A percentile compares a stretch with the other conserved stretches of the same genome.
These are phyloP conservation scores for Cryptosula pallasiana DNA, from an alignment of 2,888 invertebrate species.

Conservation along the genomic window DNA sequence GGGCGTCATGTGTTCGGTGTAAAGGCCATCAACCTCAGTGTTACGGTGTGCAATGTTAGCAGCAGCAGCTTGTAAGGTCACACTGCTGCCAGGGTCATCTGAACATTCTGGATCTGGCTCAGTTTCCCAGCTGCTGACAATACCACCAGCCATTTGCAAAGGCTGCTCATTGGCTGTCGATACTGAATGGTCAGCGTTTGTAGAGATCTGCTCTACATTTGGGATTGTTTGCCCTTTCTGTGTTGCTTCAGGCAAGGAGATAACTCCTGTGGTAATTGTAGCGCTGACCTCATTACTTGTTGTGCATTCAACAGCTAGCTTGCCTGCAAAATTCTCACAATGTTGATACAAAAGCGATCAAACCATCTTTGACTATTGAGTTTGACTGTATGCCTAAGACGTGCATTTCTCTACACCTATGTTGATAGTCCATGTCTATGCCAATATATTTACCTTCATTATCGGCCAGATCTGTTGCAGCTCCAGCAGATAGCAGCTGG, in stretches of 20 bases:
- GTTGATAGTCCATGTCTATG: too few relatives aligned
- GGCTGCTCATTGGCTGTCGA: too few relatives aligned
- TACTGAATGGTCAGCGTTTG: too few relatives aligned
- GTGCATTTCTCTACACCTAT: too few relatives aligned
- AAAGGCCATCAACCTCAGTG: background rate
- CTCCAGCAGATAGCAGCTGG: constrained; percentile 1
- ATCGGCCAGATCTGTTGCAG: background rate
- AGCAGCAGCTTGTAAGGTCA: background rate
- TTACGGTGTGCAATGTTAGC: background rate
- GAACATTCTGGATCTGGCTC: too few relatives aligned
- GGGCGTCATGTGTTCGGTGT: background rate
- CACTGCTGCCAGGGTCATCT: too few relatives aligned
- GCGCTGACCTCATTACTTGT: background rate
- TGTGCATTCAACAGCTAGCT: background rate
- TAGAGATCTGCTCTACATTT: too few relatives aligned
- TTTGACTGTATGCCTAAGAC: too few relatives aligned
- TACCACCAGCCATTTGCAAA: too few relatives aligned
- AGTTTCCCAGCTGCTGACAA: too few relatives aligned
- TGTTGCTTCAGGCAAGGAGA: background rate
- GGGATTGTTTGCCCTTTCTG: background rate
- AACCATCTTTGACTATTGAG: too few relatives aligned
- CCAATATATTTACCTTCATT: constrained; percentile 9
- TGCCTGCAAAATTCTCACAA: constrained; percentile 7
- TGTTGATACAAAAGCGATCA: too few relatives aligned
- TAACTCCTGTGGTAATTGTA: background rate